Percentiles rank a stretch among this genome's conserved stretches.
Evolutionary conservation across 2,113 vertebrate genomes (phyloP).

Genomic region (Bungarus multicinctus): DNA sequence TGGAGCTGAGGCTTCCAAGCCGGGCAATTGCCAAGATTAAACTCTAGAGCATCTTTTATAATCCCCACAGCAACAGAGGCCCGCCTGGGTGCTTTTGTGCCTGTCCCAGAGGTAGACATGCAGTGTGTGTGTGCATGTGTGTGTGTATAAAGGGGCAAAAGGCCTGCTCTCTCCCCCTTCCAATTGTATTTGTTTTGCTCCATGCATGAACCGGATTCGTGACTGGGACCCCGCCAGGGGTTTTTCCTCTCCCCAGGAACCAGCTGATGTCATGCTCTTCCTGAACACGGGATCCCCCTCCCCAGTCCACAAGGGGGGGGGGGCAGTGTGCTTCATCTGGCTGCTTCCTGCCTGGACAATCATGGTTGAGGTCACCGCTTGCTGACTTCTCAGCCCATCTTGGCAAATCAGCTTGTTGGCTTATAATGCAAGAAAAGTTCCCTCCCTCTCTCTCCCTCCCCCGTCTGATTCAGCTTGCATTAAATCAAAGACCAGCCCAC

Average conservation of each 20-base stretch:
- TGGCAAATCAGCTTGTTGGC: background rate
- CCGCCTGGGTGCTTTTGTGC: background rate
- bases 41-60: background rate
- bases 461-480: background rate
- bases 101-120: background rate
- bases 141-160: background rate
- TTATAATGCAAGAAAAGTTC: background rate
- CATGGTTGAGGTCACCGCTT: background rate
- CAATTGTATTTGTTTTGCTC: background rate
- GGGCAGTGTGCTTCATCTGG: background rate
- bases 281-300: background rate
- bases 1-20: background rate
- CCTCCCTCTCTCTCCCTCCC: background rate
- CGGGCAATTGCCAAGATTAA: background rate
- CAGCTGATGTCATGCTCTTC: background rate
- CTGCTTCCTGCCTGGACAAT: background rate
- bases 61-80: background rate
- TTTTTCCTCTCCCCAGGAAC: background rate
- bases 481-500: background rate
- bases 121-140: too few species aligned
- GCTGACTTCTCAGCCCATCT: background rate
- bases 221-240: background rate
- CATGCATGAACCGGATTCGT: background rate
- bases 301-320: background rate
- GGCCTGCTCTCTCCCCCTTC: background rate